phyloP scores from a whole-genome alignment of 2,797 vertebrate species.

The Chiloscyllium punctatum region DNA sequence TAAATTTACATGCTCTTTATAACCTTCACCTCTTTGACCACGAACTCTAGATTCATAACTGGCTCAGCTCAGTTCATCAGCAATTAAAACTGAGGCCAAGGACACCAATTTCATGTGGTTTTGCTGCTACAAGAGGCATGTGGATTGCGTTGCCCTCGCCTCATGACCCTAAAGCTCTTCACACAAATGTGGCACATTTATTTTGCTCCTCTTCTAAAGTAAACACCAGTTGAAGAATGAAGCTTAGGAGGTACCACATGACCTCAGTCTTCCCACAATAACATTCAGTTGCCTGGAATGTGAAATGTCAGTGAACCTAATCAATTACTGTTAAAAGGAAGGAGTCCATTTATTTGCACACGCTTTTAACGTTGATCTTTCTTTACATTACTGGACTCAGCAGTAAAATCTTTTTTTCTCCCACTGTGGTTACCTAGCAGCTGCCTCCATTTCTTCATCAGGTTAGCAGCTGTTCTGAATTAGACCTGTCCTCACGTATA shows the following conservation, averaged over 20 bases:
- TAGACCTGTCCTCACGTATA: not conserved
- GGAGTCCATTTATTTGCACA: not conserved
- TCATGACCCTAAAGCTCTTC: not conserved
- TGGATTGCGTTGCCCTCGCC: too few relatives aligned
- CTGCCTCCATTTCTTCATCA: not conserved
- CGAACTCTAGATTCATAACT: not conserved
- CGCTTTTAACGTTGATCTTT: not conserved
- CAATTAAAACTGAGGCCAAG: not conserved
- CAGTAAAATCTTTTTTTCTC: not conserved
- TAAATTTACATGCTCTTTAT: not conserved
- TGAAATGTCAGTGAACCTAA: slow-evolving; percentile 7
- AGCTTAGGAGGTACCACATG: not conserved
- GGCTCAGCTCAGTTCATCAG: not conserved
- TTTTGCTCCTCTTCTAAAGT: not conserved
- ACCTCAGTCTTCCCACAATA: not conserved
- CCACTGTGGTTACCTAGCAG: not conserved
- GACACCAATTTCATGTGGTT: not conserved
- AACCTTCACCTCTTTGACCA: not conserved
- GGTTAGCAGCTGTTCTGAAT: not conserved
- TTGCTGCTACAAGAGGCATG: too few relatives aligned
- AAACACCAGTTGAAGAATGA: not conserved
- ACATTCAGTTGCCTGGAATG: not conserved
- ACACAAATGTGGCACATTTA: not conserved
- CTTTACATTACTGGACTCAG: not conserved
- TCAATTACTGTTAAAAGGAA: not conserved